These are phyloP conservation scores for Nothoprocta pentlandii DNA, from an alignment of 2,113 vertebrate species.

Conservation along the genomic window DNA sequence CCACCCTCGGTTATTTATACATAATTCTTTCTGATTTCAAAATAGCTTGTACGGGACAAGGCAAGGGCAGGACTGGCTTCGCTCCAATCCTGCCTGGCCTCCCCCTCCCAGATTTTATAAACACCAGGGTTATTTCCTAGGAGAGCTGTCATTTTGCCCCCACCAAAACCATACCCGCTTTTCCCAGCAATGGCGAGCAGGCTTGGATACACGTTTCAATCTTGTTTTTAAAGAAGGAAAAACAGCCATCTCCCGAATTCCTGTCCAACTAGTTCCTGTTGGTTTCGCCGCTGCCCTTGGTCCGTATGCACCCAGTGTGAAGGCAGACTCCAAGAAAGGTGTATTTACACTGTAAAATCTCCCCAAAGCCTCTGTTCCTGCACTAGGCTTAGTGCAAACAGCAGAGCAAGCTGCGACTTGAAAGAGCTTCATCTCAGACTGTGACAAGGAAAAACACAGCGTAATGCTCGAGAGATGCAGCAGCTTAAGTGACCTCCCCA, in stretches of 20 bases:
- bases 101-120: fast-evolving
- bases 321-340: neutral
- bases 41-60: neutral
- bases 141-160: neutral
- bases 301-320: neutral
- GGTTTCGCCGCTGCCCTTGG: fast-evolving
- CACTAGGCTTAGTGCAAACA: neutral
- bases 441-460: neutral
- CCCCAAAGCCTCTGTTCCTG: neutral
- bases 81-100: neutral
- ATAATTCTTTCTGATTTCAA: neutral
- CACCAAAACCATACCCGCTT: neutral
- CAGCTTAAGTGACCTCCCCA: neutral
- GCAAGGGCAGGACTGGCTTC: neutral
- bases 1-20: neutral
- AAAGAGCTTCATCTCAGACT: neutral
- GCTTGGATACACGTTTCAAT: neutral
- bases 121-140: neutral
- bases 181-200: fast-evolving
- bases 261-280: neutral
- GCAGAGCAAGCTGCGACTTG: neutral
- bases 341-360: neutral
- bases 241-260: neutral
- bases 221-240: neutral
- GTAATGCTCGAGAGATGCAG: neutral